phyloP scores from a whole-genome alignment of 2,888 invertebrate species.

The Sphaerophoria taeniata region DNA sequence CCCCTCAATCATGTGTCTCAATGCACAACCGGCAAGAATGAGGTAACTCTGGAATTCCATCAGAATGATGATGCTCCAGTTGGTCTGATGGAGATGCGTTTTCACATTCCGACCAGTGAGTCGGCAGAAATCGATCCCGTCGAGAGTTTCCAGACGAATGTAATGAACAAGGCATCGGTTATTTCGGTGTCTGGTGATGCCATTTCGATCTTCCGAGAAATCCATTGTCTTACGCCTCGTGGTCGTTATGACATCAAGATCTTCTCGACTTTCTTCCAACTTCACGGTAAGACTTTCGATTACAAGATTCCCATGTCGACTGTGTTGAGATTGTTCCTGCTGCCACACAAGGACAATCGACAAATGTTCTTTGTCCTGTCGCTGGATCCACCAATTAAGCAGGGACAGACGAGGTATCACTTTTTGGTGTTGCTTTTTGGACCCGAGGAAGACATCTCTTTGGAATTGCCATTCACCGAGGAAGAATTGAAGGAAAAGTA shows the following conservation, averaged over 20 bases:
- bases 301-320: slow-evolving; percentile 99
- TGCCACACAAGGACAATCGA: slow-evolving; percentile 98
- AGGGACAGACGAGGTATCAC: slow-evolving; percentile 99
- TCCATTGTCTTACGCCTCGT: slow-evolving; percentile 98
- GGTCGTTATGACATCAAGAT: slow-evolving; percentile 96
- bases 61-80: slow-evolving; percentile 99
- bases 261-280: slow-evolving; percentile 94
- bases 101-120: slow-evolving; percentile 97
- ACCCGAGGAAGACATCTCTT: slow-evolving; percentile 95
- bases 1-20: slow-evolving; percentile 98
- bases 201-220: slow-evolving; percentile 97
- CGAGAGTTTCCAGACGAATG: slow-evolving; percentile 98
- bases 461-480: slow-evolving; percentile 95
- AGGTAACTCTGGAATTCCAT: slow-evolving; percentile 98
- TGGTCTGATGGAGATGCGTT: slow-evolving; percentile 98
- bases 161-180: slow-evolving; percentile 98
- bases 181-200: slow-evolving; percentile 99
- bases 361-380: slow-evolving; percentile 99
- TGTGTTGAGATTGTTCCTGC: slow-evolving; percentile 94
- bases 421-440: slow-evolving; percentile 97
- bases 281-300: slow-evolving; percentile 99
- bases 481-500: slow-evolving; percentile 96
- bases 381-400: slow-evolving; percentile 99
- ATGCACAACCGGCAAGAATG: slow-evolving; percentile 97
- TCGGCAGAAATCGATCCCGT: slow-evolving; percentile 95